phyloP scores from a whole-genome alignment of 2,113 vertebrate genomes.

The Casuarius casuarius region DNA sequence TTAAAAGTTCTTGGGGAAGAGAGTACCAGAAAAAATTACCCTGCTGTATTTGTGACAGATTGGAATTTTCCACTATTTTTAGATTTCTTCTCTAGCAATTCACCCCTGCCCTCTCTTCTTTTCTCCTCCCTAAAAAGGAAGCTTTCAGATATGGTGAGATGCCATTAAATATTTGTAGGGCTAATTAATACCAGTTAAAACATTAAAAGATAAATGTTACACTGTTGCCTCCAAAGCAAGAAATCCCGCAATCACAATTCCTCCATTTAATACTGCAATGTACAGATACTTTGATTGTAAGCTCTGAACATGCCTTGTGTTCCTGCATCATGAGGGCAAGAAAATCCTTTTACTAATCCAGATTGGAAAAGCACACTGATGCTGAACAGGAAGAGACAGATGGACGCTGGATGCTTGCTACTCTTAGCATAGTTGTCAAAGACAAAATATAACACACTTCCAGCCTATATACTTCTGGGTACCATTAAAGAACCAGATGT shows the following conservation, averaged over 20 bases:
- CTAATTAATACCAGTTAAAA: neutral
- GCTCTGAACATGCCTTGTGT: neutral
- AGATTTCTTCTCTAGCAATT: neutral
- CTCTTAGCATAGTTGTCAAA: neutral
- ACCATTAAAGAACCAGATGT: neutral
- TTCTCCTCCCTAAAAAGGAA: neutral
- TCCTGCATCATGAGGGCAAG: conserved; percentile 16
- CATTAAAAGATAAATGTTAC: neutral
- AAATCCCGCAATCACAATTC: neutral
- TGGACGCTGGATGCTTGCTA: neutral
- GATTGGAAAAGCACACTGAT: neutral
- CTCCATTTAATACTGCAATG: neutral
- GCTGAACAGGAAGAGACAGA: conserved; percentile 22
- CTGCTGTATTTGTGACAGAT: neutral
- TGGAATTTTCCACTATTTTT: neutral
- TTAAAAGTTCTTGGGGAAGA: neutral
- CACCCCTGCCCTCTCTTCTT: neutral
- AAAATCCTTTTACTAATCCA: conserved; percentile 32
- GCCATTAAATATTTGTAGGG: neutral
- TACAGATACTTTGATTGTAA: neutral
- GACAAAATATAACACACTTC: neutral
- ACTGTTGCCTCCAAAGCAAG: neutral
- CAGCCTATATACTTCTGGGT: neutral
- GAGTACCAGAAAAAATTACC: neutral
- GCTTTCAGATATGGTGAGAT: neutral